Base-by-base conservation (phyloP, 2,888 invertebrate species). In the Morinoia aosen region DNA sequence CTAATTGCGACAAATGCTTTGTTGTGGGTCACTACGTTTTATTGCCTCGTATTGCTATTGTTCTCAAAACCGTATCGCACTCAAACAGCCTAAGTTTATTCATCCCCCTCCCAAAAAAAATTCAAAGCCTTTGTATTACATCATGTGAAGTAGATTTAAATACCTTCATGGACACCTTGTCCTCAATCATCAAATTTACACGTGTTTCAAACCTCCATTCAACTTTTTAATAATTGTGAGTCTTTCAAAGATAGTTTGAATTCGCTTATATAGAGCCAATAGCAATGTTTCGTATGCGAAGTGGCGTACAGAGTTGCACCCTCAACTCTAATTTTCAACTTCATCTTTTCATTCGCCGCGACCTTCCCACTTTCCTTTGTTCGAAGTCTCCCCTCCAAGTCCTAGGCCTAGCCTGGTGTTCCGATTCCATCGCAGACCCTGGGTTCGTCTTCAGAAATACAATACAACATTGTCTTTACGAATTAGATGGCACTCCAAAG, bases 361-460 rank as follows among this genome's bases (percentile, higher is more conserved):
- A 93, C 93, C 93, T 93, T 93, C 93, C 93, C 93, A 48, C 57
- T 56, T 57, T 57, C 48, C 93, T 93, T 93, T 93, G 93, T 93
- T 93, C 93, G 93, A 93, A 93, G 93, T 93, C 93, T 57, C 93
- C 93, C 93, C 93, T 93, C 93, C 16, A 93, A 93, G 93, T 93
- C 93, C 33, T 93, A 57, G 57, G 93, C 93, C 93, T 93, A 93
- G 93, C 19, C 12, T 33, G 25, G 93, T 93, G 93, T 93, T 93
- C 93, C 33, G 57, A 93, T 48, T 58, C 56, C 25, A 56, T 10
- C 48, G 16, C 93, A 33, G 57, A 16, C 1, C 90, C n/a, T 57
- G 93, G 57, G 58, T 93, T 57, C 93, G 93, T 57, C 93, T 93
- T 93, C 33, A 93, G n/a, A 33, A 57, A 93, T 25, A 39, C 40